These are phyloP conservation scores for Atta cephalotes DNA, from an alignment of 1,140 invertebrate genomes.

Conservation along the genomic window DNA sequence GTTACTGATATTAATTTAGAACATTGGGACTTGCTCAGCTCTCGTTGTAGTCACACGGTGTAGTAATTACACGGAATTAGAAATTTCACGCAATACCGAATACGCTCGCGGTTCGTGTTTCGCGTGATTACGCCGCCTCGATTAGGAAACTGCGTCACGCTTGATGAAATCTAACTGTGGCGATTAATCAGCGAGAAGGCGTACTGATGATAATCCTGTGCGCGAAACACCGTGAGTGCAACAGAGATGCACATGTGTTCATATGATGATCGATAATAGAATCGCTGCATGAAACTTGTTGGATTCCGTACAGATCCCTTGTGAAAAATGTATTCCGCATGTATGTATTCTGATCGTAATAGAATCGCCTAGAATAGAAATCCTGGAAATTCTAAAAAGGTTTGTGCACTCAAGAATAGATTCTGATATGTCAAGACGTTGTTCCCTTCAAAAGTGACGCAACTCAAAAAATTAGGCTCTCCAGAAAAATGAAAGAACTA, in stretches of 20 bases:
- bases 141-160: constrained; percentile 64
- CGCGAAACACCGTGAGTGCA: constrained; percentile 45
- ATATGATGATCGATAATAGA: constrained; percentile 17
- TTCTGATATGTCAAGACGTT: background rate
- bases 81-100: constrained; percentile 1
- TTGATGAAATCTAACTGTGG: constrained; percentile 66
- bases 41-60: background rate
- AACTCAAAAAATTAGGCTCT: too few species aligned
- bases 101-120: constrained; percentile 10
- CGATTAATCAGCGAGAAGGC: constrained; percentile 53
- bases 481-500: too few species aligned
- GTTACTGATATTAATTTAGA: too few species aligned
- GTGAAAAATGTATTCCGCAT: background rate
- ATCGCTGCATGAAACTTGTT: constrained; percentile 7
- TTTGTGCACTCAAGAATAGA: background rate
- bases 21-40: background rate
- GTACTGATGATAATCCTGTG: constrained; percentile 44
- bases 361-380: background rate
- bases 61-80: background rate
- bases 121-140: constrained; percentile 34
- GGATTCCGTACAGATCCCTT: background rate
- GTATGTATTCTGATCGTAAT: background rate
- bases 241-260: constrained; percentile 49
- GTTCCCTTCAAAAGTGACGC: too few species aligned
- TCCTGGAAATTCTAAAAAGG: background rate